Percentiles rank a stretch among this genome's conserved stretches.
Conservation (phyloP, 2,113 vertebrate genomes). For the Ptilonorhynchus violaceus region DNA sequence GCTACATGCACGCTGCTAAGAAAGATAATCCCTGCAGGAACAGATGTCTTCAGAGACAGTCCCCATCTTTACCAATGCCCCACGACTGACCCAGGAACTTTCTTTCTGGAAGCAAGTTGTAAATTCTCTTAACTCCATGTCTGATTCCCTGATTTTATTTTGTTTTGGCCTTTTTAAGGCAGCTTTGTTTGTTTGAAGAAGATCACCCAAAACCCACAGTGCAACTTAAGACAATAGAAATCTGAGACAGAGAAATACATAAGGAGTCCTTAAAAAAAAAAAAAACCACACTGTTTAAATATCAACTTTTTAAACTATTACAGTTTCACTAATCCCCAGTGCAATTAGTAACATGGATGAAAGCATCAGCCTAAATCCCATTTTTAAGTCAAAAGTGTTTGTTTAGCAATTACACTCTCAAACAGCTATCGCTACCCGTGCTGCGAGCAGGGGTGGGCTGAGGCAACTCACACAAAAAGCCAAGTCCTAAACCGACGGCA, state of each 20-base stretch:
- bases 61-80: neutral
- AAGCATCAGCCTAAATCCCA: neutral
- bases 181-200: neutral
- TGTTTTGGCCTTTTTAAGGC: neutral
- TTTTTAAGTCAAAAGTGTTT: slow-evolving; percentile 7
- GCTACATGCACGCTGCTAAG: fast-evolving
- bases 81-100: neutral
- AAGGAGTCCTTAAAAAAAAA: no score
- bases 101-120: neutral
- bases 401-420: neutral
- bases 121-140: neutral
- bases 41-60: neutral
- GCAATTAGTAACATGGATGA: neutral
- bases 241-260: neutral
- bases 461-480: neutral
- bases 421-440: neutral
- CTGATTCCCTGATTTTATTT: neutral
- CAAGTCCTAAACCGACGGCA: neutral
- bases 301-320: neutral
- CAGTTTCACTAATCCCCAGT: neutral
- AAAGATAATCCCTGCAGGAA: neutral
- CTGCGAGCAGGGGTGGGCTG: neutral
- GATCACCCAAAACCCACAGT: neutral
- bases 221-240: neutral
- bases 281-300: neutral